Conservation (phyloP, 2,888 invertebrate species). For the Pantelozetes paolii region DNA sequence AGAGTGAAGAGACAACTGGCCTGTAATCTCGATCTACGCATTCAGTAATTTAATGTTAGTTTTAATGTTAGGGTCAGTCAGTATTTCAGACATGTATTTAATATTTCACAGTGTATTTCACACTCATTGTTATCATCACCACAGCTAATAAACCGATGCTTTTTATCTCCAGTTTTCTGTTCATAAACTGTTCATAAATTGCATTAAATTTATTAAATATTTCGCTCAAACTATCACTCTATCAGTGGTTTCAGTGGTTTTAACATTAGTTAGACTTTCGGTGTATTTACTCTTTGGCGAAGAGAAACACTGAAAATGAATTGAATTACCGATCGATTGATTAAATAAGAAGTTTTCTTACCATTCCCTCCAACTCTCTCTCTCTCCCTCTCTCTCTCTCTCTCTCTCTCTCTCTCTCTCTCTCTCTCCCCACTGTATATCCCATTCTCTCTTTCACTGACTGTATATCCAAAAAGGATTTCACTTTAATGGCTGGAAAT, state of each 20-base stretch:
- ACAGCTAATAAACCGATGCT: neutral
- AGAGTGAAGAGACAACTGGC: neutral
- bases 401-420: too few species aligned
- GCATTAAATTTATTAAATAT: neutral
- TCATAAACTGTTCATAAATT: neutral
- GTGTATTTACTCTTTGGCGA: too few species aligned
- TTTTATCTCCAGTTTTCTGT: neutral
- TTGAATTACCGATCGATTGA: constrained; percentile 10
- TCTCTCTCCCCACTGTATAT: too few species aligned
- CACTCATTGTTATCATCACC: neutral
- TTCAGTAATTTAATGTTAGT: neutral
- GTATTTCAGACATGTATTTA: neutral
- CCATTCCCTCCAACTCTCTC: neutral
- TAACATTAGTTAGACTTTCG: too few species aligned
- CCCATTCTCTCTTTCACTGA: too few species aligned
- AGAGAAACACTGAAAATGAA: constrained; percentile 8
- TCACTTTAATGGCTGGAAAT: neutral
- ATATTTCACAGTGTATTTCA: neutral
- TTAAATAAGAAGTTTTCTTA: constrained; percentile 7
- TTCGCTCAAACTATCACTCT: too few species aligned
- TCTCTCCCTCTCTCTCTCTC: neutral
- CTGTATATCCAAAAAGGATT: too few species aligned
- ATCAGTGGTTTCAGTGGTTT: too few species aligned
- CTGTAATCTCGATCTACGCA: neutral
- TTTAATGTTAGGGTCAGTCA: neutral